phyloP scores from a whole-genome alignment of 2,888 invertebrate species.

The Drosophila borealis region DNA sequence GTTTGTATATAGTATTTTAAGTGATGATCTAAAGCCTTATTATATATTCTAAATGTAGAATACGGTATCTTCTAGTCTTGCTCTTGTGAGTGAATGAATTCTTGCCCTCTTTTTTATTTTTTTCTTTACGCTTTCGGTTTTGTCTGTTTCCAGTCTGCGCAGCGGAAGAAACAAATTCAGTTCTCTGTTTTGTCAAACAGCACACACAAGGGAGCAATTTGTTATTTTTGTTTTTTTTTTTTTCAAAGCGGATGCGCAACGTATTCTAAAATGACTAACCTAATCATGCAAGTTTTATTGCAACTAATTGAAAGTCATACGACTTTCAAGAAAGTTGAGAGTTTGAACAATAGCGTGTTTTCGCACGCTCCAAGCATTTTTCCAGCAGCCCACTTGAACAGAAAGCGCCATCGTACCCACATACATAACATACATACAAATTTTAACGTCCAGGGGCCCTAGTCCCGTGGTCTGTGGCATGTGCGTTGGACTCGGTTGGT shows the following conservation, averaged over 20 bases:
- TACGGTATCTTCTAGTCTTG: background rate
- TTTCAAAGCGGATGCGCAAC: constrained; percentile 53
- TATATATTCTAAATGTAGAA: background rate
- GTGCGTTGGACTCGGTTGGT: constrained; percentile 6
- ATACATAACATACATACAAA: constrained; percentile 13
- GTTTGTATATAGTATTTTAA: background rate
- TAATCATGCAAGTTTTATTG: constrained; percentile 55
- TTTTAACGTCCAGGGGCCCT: constrained; percentile 10
- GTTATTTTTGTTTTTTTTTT: constrained; percentile 29
- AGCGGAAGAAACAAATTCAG: constrained; percentile 68
- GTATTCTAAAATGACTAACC: constrained; percentile 49
- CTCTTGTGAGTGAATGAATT: background rate
- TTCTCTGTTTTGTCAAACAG: constrained; percentile 43
- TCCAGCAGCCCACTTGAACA: constrained; percentile 11
- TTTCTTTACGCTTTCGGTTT: constrained; percentile 21
- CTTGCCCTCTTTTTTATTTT: constrained; percentile 16
- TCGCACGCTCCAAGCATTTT: constrained; percentile 48
- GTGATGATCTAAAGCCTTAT: background rate
- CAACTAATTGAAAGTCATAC: constrained; percentile 50
- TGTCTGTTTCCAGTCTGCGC: constrained; percentile 29
- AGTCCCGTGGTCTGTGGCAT: background rate
- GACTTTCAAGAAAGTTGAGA: constrained; percentile 44
- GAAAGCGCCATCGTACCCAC: constrained; percentile 17
- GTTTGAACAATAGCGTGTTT: constrained; percentile 34
- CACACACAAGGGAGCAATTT: constrained; percentile 33